Conservation (phyloP, 92 coral and sea anemone genomes). For the Muricea muricata region DNA sequence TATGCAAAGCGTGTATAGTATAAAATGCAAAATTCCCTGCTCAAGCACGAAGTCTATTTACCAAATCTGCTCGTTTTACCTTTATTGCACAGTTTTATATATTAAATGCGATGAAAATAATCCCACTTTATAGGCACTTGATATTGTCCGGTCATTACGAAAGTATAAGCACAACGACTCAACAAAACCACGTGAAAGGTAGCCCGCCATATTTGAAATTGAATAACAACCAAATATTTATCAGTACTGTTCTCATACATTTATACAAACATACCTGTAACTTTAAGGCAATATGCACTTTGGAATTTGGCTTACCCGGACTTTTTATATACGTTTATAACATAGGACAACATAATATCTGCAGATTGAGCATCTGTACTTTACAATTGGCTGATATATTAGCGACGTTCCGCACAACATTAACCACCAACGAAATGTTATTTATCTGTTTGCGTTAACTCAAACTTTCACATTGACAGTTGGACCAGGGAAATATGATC, state of each 20-base stretch:
- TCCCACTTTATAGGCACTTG: constrained; percentile 3
- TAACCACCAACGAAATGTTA: background rate
- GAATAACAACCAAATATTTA: background rate
- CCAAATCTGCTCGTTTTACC: no score
- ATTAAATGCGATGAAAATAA: background rate
- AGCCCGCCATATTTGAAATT: constrained; percentile 11
- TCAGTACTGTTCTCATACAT: background rate
- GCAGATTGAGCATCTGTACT: no score
- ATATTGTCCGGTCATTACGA: background rate
- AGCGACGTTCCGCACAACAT: no score
- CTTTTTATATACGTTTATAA: no score
- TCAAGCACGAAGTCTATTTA: no score
- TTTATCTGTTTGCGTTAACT: background rate
- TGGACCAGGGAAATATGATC: background rate
- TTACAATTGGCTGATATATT: no score
- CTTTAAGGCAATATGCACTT: background rate
- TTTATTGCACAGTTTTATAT: background rate
- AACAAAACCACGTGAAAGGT: background rate
- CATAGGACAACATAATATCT: no score
- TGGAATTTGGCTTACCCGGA: background rate
- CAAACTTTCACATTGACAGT: background rate
- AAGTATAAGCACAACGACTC: no score
- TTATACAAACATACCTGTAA: background rate
- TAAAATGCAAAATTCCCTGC: no score
- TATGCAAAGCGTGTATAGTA: no score